Evolutionary conservation across 2,113 vertebrate species (phyloP).

Genomic region (Chelonoidis abingdonii): DNA sequence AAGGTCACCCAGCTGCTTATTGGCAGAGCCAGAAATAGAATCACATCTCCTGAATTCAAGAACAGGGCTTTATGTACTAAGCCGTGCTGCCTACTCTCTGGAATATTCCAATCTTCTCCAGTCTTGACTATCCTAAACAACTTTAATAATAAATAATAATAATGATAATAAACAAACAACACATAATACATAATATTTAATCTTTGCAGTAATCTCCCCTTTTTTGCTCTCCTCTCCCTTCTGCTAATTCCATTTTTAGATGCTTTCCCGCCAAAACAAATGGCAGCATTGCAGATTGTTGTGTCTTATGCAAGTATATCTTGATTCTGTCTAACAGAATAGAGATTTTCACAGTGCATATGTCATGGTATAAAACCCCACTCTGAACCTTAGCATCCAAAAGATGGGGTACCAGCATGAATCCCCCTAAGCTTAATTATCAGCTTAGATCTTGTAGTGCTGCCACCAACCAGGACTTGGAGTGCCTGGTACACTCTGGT

Average conservation of each 20-base stretch:
- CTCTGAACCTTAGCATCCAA: no score
- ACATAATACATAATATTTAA: not conserved
- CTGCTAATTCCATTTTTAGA: conserved; percentile 30
- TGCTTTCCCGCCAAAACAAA: not conserved
- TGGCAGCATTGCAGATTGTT: conserved; percentile 24
- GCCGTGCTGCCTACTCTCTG: accelerated
- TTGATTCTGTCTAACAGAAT: conserved; percentile 53
- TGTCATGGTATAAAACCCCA: no score
- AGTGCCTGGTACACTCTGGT: no score
- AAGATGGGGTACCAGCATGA: no score
- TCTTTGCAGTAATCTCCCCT: not conserved
- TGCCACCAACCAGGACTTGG: no score
- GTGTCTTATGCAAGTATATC: conserved; percentile 44
- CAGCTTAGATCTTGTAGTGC: no score
- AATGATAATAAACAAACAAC: no score
- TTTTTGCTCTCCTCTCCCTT: not conserved
- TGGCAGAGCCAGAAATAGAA: not conserved
- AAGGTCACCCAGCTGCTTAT: conserved; percentile 5
- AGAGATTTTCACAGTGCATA: conserved; percentile 44
- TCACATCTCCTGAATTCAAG: not conserved
- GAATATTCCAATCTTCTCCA: not conserved
- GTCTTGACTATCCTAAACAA: not conserved
- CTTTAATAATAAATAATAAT: no score
- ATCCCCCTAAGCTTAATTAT: no score
- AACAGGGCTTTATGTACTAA: not conserved